A percentile compares a stretch with the other conserved stretches of the same genome.
phyloP scores from a whole-genome alignment of 2,888 invertebrate species.

The Choreutis nemorana region DNA sequence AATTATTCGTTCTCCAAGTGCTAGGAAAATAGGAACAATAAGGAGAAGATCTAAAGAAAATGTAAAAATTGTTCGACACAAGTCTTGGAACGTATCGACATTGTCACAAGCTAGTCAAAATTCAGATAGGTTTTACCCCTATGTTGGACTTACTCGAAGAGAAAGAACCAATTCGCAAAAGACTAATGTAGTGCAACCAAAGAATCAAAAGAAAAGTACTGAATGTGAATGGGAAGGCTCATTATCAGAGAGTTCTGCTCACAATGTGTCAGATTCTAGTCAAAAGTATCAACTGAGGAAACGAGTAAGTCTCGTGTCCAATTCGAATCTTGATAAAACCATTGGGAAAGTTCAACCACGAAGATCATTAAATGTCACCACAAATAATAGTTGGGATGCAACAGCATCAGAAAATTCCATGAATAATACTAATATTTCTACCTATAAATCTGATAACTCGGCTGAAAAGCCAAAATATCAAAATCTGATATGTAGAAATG shows the following conservation, averaged over 20 bases:
- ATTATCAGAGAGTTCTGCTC: slow-evolving; percentile 7
- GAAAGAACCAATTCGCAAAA: slow-evolving; percentile 41
- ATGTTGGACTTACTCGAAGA: slow-evolving; percentile 55
- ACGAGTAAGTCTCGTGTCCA: slow-evolving; percentile 9
- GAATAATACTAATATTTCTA: slow-evolving; percentile 35
- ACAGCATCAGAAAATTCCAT: slow-evolving; percentile 32
- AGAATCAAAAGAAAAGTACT: slow-evolving; percentile 18
- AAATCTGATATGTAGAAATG: slow-evolving; percentile 24
- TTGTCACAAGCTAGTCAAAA: slow-evolving; percentile 45
- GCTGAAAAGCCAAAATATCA: slow-evolving; percentile 30
- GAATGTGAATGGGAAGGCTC: slow-evolving; percentile 7
- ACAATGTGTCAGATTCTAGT: slow-evolving; percentile 7
- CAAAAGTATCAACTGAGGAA: slow-evolving; percentile 11
- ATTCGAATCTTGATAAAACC: slow-evolving; percentile 9
- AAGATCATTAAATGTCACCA: slow-evolving; percentile 8
- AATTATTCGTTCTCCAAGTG: slow-evolving; percentile 81
- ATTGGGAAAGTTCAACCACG: slow-evolving; percentile 6
- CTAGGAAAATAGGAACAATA: slow-evolving; percentile 80
- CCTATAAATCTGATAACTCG: slow-evolving; percentile 30
- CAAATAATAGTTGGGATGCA: slow-evolving; percentile 31
- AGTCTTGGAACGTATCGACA: slow-evolving; percentile 70
- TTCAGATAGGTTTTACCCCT: slow-evolving; percentile 58
- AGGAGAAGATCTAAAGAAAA: slow-evolving; percentile 76
- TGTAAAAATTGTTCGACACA: slow-evolving; percentile 64
- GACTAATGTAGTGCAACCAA: slow-evolving; percentile 24